Evolutionary conservation across 2,113 vertebrate species (phyloP).

Genomic region (Eudyptes chrysolophus): DNA sequence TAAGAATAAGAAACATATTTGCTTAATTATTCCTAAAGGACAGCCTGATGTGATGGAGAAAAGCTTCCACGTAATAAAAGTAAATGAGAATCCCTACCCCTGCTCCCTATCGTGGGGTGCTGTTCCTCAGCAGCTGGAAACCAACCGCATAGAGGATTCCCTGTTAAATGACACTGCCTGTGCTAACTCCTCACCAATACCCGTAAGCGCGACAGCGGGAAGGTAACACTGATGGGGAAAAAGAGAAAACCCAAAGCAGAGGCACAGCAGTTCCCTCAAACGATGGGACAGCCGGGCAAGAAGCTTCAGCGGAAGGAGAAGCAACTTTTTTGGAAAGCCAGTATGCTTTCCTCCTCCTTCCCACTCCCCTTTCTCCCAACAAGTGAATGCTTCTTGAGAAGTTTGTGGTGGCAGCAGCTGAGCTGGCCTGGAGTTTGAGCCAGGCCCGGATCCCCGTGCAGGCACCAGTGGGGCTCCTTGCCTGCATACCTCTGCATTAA

Average conservation of each 20-base stretch:
- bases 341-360: not conserved
- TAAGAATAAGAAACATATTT: not conserved
- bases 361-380: not conserved
- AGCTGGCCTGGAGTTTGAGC: not conserved
- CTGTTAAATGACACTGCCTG: not conserved
- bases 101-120: not conserved
- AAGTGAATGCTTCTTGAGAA: not conserved
- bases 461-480: not conserved
- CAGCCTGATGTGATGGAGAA: not conserved
- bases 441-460: not conserved
- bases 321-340: not conserved
- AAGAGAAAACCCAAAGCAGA: not conserved
- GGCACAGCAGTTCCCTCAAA: not conserved
- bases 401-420: not conserved
- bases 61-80: slow-evolving; percentile 36
- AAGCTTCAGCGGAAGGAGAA: not conserved
- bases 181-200: not conserved
- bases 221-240: not conserved
- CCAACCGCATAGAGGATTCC: not conserved
- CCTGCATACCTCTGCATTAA: not conserved
- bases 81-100: slow-evolving; percentile 22
- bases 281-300: not conserved
- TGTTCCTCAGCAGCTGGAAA: not conserved
- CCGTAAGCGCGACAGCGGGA: not conserved
- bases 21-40: slow-evolving; percentile 18